Evolutionary conservation across 2,797 vertebrate genomes (phyloP), one percentile per base, ranked within the genome.

Genomic region (Pterois miles): DNA sequence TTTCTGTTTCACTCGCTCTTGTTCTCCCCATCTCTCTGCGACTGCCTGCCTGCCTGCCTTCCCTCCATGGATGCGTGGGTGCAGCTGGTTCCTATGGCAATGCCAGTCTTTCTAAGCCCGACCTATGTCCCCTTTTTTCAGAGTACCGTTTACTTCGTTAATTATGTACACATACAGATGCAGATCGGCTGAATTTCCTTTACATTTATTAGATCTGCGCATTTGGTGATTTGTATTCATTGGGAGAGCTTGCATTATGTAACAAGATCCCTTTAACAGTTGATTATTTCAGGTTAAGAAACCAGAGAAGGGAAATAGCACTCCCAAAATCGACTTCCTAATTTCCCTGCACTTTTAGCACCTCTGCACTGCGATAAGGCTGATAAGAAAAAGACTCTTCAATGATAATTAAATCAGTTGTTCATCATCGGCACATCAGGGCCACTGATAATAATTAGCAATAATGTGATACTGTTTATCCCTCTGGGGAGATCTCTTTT

Each of bases 31-130:
- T 80, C 65, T 83, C 75, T 31, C 80, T 52, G 74, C 65, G 71
- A 72, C 81, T 88, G n/a, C n/a, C n/a, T n/a, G n/a, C n/a, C 80
- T 80, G 76, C 50, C 80, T 81, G 89, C 79, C 83, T 83, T 74
- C 65, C 22, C 82, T 82, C 63, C 71, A 20, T 74, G 73, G 65
- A 62, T 87, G 90, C 84, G 91, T 92, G 90, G 87, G 89, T 80
- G 89, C 83, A 81, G 78, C 82, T 60, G 69, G 90, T 93, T 93
- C 89, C 90, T 90, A 89, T 93, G 91, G 90, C 85, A 89, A 93
- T 92, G 84, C 84, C 88, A 85, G 85, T 83, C 86, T 86, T 62
- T 83, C 87, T 54, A 27, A 88, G 78, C 85, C 64, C 79, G 80
- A 93, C 91, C 85, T 81, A 69, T 89, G 87, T 80, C 81, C 85